Evolutionary conservation across 2,113 vertebrate species (phyloP).

Genomic region (Mustela lutreola): DNA sequence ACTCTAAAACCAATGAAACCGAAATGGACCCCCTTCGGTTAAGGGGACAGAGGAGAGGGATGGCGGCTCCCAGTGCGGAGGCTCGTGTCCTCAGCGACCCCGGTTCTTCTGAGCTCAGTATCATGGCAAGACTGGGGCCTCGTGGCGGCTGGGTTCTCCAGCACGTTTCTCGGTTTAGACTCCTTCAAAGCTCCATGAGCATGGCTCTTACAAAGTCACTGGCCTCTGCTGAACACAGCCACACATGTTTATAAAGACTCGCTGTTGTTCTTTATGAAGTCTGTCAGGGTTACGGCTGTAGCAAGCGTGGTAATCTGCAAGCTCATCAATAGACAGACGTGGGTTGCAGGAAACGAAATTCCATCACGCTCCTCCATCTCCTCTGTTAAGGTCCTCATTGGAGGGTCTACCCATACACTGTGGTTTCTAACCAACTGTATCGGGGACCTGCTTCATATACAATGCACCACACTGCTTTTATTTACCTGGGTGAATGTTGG

Average conservation of each 20-base stretch:
- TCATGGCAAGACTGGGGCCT: not conserved
- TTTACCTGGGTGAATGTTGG: not conserved
- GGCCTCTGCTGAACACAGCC: not conserved
- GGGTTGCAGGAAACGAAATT: not conserved
- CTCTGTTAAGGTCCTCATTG: not conserved
- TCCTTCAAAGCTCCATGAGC: not conserved
- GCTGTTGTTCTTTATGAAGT: not conserved
- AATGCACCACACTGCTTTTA: not conserved
- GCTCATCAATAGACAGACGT: not conserved
- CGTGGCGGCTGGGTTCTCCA: not conserved
- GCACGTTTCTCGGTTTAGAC: not conserved
- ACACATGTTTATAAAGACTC: not conserved
- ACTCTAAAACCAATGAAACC: not conserved
- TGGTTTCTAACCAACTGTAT: not conserved
- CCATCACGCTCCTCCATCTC: not conserved
- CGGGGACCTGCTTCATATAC: not conserved
- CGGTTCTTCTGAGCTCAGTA: not conserved
- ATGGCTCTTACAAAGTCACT: not conserved
- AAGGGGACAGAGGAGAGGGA: not conserved
- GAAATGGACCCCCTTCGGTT: not conserved
- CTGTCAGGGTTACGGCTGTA: not conserved
- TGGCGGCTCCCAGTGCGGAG: not conserved
- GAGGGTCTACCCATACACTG: not conserved
- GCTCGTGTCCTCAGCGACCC: not conserved
- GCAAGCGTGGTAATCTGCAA: not conserved